Conservation (phyloP, 23 tunicate genomes). For the Halocynthia aurantium region DNA sequence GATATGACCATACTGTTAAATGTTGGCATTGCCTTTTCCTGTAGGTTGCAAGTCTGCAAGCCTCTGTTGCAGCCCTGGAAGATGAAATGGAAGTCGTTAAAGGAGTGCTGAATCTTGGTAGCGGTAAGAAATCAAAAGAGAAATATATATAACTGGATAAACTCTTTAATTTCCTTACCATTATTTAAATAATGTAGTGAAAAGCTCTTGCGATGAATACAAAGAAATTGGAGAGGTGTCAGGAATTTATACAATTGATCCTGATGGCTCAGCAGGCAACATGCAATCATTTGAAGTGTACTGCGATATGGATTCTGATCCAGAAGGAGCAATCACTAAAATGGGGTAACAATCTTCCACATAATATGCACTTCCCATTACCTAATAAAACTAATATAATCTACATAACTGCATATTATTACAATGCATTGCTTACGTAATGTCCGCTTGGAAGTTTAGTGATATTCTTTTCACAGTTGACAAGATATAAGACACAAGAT, state of each 20-base stretch:
- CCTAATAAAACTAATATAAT: no score
- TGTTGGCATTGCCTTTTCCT: background rate
- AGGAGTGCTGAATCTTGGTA: background rate
- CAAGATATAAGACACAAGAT: no score
- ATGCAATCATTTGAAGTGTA: slow-evolving; percentile 5
- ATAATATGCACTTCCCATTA: background rate
- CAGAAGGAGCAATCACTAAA: background rate
- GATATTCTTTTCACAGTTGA: no score
- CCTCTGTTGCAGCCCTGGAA: background rate
- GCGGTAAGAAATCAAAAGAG: background rate
- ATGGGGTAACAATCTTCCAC: slow-evolving; percentile 1
- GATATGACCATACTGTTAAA: no score
- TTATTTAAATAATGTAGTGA: background rate
- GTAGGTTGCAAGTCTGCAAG: background rate
- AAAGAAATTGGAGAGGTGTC: background rate
- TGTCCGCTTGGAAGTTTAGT: no score
- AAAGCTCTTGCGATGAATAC: slow-evolving; percentile 2
- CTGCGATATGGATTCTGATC: slow-evolving; percentile 12
- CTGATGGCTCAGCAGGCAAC: background rate
- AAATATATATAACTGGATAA: no score
- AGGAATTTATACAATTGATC: background rate
- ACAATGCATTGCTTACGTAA: background rate
- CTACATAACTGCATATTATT: background rate
- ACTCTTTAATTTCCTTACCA: no score
- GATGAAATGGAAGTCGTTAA: background rate